These are phyloP conservation scores for Cloeon dipterum DNA, from an alignment of 2,888 invertebrate genomes.

Conservation along the genomic window DNA sequence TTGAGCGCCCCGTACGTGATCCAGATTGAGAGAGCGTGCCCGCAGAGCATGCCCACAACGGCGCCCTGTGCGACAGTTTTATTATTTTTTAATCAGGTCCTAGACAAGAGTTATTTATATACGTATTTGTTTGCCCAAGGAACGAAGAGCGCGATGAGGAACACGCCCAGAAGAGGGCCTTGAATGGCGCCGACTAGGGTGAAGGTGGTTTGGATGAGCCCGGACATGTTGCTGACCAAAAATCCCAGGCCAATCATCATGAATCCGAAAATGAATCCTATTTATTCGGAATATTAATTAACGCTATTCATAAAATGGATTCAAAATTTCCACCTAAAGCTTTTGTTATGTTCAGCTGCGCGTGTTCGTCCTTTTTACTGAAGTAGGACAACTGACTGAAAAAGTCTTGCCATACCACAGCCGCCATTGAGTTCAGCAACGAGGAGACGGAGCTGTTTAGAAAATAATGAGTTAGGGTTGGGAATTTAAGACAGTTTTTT, in stretches of 20 bases:
- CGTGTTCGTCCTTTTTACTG: not conserved
- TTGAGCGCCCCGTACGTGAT: constrained; percentile 5
- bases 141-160: not conserved
- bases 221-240: not conserved
- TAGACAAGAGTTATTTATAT: not conserved
- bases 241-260: not conserved
- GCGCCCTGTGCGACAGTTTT: constrained; percentile 10
- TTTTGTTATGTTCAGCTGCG: not conserved
- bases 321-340: not conserved
- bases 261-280: constrained; percentile 3
- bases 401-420: constrained; percentile 1
- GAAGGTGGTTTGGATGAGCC: constrained; percentile 1
- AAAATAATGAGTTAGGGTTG: too few relatives aligned
- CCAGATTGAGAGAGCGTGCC: constrained; percentile 8
- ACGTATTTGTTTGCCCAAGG: constrained; percentile 2
- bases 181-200: not conserved
- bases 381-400: not conserved
- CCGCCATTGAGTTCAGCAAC: constrained; percentile 1
- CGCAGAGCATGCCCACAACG: constrained; percentile 9
- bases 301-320: too few relatives aligned
- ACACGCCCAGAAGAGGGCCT: constrained; percentile 2
- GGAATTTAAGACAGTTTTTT: too few relatives aligned
- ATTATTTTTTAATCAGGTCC: not conserved
- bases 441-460: constrained; percentile 1
- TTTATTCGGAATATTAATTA: not conserved